Conservation (phyloP, 2,888 invertebrate genomes). For the Chironomus tentans region DNA sequence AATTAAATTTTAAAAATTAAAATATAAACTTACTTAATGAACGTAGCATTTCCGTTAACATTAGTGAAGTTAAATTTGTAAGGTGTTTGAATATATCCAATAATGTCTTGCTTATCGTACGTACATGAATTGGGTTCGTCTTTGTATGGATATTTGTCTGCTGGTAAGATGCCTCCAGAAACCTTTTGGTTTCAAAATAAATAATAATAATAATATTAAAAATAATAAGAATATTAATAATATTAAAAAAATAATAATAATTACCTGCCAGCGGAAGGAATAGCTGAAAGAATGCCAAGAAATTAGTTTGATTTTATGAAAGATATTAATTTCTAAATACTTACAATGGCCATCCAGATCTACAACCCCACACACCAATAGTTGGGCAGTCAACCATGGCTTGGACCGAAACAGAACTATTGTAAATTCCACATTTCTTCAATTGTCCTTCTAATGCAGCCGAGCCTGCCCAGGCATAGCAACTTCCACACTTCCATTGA, state of each 20-base stretch:
- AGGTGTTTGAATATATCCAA: neutral
- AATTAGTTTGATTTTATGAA: neutral
- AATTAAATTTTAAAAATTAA: no score
- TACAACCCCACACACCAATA: neutral
- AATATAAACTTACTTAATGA: neutral
- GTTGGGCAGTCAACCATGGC: neutral
- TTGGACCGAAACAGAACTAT: neutral
- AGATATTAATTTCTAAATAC: neutral
- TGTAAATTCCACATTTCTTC: neutral
- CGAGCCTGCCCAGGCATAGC: constrained; percentile 31
- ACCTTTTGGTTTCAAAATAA: no score
- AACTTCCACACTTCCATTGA: constrained; percentile 23
- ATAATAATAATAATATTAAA: no score
- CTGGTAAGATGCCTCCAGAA: neutral
- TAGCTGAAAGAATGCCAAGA: no score
- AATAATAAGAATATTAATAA: no score
- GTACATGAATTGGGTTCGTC: neutral
- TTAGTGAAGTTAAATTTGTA: neutral
- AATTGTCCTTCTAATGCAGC: constrained; percentile 31
- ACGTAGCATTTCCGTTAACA: neutral
- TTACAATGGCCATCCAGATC: neutral
- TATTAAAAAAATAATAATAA: no score
- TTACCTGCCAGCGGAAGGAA: no score
- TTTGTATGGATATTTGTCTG: neutral
- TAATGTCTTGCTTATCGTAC: neutral